These are phyloP conservation scores for Nasonia vitripennis DNA, from an alignment of 1,140 invertebrate species.

Conservation along the genomic window DNA sequence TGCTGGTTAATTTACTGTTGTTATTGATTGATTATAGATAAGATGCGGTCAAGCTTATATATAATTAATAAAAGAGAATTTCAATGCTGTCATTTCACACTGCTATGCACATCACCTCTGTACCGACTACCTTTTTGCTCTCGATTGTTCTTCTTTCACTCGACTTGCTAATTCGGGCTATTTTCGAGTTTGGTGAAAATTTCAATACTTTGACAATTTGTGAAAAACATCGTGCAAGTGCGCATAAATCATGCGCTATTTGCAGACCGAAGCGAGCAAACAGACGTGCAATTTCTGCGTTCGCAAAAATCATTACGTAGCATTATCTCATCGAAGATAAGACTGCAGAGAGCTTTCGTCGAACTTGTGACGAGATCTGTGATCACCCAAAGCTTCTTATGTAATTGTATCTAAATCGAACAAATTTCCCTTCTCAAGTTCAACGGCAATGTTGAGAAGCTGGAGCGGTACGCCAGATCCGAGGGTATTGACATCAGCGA, in stretches of 20 bases:
- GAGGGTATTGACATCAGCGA: slow-evolving; percentile 29
- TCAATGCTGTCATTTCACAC: background rate
- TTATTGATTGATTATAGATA: background rate
- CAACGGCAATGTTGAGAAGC: background rate
- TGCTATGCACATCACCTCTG: background rate
- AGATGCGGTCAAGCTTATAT: background rate
- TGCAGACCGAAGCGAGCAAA: no score
- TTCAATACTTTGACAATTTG: background rate
- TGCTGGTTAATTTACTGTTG: background rate
- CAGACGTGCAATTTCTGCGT: no score
- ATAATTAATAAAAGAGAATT: background rate
- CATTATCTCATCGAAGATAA: no score
- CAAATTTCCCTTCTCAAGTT: background rate
- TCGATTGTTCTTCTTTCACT: no score
- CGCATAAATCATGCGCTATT: no score
- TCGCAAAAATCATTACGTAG: no score
- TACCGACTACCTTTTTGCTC: no score
- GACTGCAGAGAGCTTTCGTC: no score
- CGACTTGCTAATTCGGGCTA: background rate
- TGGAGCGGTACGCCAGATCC: background rate
- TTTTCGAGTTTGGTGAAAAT: background rate
- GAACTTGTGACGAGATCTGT: no score
- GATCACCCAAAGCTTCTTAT: no score
- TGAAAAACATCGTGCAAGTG: no score
- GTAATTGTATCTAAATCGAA: background rate